These are phyloP conservation scores for Microcebus ravelobensis DNA, from an alignment of 2,113 vertebrate genomes.

Conservation along the genomic window DNA sequence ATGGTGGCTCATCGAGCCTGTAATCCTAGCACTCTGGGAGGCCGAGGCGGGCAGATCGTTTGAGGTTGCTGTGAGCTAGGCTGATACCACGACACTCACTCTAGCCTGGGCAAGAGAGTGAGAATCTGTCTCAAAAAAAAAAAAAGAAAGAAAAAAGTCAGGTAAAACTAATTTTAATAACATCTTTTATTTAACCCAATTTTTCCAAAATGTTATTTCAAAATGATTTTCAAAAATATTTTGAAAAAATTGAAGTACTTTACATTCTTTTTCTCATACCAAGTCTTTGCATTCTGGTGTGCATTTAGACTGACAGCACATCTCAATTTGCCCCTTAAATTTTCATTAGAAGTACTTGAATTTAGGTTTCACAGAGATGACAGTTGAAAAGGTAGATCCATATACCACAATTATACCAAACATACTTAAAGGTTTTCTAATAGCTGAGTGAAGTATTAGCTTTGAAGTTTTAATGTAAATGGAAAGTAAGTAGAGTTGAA, in stretches of 20 bases:
- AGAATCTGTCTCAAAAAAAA: not conserved
- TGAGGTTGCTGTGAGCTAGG: not conserved
- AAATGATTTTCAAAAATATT: not conserved
- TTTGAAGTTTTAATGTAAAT: not conserved
- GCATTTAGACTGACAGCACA: not conserved
- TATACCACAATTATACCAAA: not conserved
- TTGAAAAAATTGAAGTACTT: not conserved
- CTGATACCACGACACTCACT: no score
- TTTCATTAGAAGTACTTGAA: not conserved
- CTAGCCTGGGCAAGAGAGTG: not conserved
- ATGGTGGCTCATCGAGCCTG: no score
- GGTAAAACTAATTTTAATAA: not conserved
- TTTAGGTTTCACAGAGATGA: not conserved
- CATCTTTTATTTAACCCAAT: not conserved
- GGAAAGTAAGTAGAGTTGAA: not conserved
- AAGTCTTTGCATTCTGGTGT: not conserved
- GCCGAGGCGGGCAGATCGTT: not conserved
- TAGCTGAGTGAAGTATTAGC: not conserved
- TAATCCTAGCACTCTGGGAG: no score
- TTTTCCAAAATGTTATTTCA: not conserved
- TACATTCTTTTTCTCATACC: not conserved
- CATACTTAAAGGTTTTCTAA: not conserved
- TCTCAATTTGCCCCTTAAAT: not conserved
- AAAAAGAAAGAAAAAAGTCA: not conserved
- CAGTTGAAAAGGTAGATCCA: not conserved